Conservation (phyloP, 2,113 vertebrate species). For the Nematolebias whitei region DNA sequence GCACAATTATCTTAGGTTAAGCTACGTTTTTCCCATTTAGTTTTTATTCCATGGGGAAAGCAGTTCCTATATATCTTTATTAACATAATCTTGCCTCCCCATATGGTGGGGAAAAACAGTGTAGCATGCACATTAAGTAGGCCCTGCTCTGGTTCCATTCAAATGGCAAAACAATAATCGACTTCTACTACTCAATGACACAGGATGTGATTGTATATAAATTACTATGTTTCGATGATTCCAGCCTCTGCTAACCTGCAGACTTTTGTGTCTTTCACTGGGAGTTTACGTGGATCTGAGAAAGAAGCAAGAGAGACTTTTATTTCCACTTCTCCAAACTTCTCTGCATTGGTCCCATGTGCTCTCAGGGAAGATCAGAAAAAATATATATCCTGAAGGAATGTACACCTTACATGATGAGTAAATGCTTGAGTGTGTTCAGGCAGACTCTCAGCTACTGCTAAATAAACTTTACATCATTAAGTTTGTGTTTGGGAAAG, state of each 20-base stretch:
- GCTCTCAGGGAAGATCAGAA: conserved; percentile 43
- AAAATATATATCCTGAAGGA: conserved; percentile 6
- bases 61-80: conserved; percentile 17
- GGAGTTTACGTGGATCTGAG: conserved; percentile 53
- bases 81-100: conserved; percentile 35
- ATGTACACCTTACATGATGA: no score
- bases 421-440: no score
- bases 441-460: no score
- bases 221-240: conserved; percentile 41
- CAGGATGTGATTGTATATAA: conserved; percentile 43
- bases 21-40: not conserved
- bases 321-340: conserved; percentile 9
- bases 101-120: conserved; percentile 25
- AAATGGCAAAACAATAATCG: conserved; percentile 56
- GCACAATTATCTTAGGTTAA: conserved; percentile 22
- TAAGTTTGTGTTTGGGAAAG: no score
- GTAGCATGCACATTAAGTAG: conserved; percentile 15
- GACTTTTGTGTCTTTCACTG: conserved; percentile 38
- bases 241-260: conserved; percentile 49
- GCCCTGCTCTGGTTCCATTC: conserved; percentile 31
- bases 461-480: no score
- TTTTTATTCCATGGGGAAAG: conserved; percentile 18
- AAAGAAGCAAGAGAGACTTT: conserved; percentile 33
- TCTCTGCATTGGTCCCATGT: conserved; percentile 43
- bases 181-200: conserved; percentile 42